Base-by-base conservation (phyloP, 2,888 invertebrate genomes). In the Drosophila quasianomalipes region DNA sequence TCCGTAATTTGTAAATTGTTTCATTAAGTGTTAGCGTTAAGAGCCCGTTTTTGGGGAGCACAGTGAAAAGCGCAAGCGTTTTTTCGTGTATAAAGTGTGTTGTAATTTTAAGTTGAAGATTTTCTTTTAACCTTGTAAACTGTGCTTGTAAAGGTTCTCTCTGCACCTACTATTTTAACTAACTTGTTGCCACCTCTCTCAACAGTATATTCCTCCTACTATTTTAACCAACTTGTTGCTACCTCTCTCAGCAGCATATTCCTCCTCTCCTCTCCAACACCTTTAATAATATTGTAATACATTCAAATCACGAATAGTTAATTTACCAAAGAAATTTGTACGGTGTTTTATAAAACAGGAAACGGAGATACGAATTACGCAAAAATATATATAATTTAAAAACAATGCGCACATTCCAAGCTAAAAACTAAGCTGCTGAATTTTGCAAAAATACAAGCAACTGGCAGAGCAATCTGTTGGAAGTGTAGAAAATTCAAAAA, bases 1-100 rank as follows among this genome's bases (percentile, higher is more conserved):
- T 85, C 85, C 86, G 90, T 85, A 77, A 73, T 73, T 70, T 85
- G 85, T 89, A 90, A 85, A 90, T 90, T 90, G 85, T 90, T 85
- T 85, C 71, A 85, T 85, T 90, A 85, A 88, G 75, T 88, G 90
- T 88, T 90, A 85, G 90, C 65, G 71, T 60, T 90, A 88, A 89
- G 26, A 47, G 84, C 72, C 57, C 80, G 62, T 59, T 52, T 64
- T 52, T 57, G 67, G 70, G 62, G 68, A 80, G 70, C 75, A 82
- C 72, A 62, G 75, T 76, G 76, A 77, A 77, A 70, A 74, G 59
- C 77, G 76, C 70, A 70, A 53, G 72, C 83, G 73, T 75, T 79
- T 52, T 82, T 75, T 74, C 76, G 74, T 88, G 82, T 85, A 85
- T 76, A 90, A 85, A 88, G 71, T 85, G 85, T 84, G 83, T 82